Conservation (phyloP, 2,888 invertebrate species). For the Neoscelio sp. region DNA sequence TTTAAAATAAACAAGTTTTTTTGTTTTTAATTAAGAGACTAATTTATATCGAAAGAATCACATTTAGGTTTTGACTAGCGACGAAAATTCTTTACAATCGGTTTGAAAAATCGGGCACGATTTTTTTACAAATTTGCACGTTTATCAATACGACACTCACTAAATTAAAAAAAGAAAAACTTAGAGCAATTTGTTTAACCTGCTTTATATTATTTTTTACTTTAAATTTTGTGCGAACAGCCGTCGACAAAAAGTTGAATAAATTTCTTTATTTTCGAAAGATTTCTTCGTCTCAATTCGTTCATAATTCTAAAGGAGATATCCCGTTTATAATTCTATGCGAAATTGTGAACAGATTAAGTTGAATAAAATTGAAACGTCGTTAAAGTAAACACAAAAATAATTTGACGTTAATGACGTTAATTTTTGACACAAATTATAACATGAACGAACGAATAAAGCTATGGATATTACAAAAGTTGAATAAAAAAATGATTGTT, state of each 20-base stretch:
- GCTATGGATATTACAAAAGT: too few relatives aligned
- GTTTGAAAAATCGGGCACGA: constrained; percentile 27
- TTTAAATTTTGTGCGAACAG: constrained; percentile 66
- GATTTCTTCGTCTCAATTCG: not conserved
- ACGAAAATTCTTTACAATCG: constrained; percentile 18
- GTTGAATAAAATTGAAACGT: constrained; percentile 13
- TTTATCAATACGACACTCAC: constrained; percentile 49
- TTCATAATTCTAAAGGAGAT: too few relatives aligned
- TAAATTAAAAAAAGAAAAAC: constrained; percentile 31
- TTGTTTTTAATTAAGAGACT: too few relatives aligned
- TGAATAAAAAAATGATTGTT: not conserved
- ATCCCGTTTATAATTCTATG: too few relatives aligned
- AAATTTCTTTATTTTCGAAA: constrained; percentile 22
- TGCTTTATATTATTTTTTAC: constrained; percentile 1
- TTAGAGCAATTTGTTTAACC: not conserved
- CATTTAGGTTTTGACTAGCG: constrained; percentile 50
- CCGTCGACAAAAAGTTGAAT: constrained; percentile 25
- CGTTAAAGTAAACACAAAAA: constrained; percentile 8
- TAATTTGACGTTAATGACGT: too few relatives aligned
- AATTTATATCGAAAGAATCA: constrained; percentile 2
- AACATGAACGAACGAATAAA: not conserved
- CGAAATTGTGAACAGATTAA: not conserved
- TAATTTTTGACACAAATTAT: constrained; percentile 7
- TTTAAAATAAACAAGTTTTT: too few relatives aligned
- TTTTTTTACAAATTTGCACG: constrained; percentile 42